These are phyloP conservation scores for Hydriomena furcata DNA, from an alignment of 2,888 invertebrate species.

Conservation along the genomic window DNA sequence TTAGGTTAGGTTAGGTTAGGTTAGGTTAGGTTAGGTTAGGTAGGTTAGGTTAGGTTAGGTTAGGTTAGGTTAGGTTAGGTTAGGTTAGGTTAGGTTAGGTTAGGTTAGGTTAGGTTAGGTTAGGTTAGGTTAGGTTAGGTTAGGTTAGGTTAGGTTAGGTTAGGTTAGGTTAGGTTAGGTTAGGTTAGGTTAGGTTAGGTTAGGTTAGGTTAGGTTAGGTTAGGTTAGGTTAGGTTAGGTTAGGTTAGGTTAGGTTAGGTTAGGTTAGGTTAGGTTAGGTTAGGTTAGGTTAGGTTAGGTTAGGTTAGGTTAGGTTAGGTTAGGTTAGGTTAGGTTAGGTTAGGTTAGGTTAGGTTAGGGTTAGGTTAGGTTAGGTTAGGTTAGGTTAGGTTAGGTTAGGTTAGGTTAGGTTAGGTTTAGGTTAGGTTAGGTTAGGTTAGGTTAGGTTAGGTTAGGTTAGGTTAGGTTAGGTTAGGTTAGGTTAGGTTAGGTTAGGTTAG, in stretches of 20 bases:
- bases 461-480: slow-evolving; percentile 23
- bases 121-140: slow-evolving; percentile 34
- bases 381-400: slow-evolving; percentile 15
- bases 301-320: slow-evolving; percentile 31
- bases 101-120: slow-evolving; percentile 18
- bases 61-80: slow-evolving; percentile 21
- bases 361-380: slow-evolving; percentile 29
- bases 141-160: slow-evolving; percentile 37
- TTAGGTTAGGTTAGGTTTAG: slow-evolving; percentile 38
- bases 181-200: slow-evolving; percentile 35
- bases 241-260: slow-evolving; percentile 35
- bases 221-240: slow-evolving; percentile 35
- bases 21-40: slow-evolving; percentile 5
- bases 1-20: slow-evolving; percentile 23
- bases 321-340: slow-evolving; percentile 35
- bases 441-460: slow-evolving; percentile 21
- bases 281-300: slow-evolving; percentile 35
- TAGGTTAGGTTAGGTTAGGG: slow-evolving; percentile 30
- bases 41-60: too few species aligned
- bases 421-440: slow-evolving; percentile 37
- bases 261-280: slow-evolving; percentile 35
- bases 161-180: slow-evolving; percentile 35
- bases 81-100: slow-evolving; percentile 11
- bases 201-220: slow-evolving; percentile 35
- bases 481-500: slow-evolving; percentile 26